phyloP scores from a whole-genome alignment of 2,888 invertebrate species.

The Colostygia pectinataria region DNA sequence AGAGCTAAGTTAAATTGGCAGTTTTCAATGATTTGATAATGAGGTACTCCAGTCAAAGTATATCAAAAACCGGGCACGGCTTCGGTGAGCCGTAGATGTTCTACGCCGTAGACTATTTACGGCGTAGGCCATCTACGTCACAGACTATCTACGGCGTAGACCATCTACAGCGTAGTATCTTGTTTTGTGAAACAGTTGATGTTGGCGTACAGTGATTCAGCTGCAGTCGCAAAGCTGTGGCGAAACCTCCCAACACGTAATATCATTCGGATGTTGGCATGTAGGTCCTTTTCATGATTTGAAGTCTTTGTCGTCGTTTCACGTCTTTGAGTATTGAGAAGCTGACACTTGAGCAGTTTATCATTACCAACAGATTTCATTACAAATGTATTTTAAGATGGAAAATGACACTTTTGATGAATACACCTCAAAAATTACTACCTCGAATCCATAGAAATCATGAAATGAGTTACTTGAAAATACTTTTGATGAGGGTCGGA shows the following conservation, averaged over 20 bases:
- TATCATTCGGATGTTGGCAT: background rate
- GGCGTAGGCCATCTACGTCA: no score
- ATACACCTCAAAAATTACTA: background rate
- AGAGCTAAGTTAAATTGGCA: no score
- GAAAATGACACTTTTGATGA: conserved; percentile 1
- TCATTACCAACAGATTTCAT: conserved; percentile 10
- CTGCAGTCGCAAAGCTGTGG: background rate
- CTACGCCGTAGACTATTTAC: no score
- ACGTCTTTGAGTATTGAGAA: conserved; percentile 14
- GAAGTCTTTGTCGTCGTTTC: conserved; percentile 20
- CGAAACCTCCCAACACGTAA: background rate
- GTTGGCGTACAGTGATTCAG: background rate
- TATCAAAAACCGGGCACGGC: no score
- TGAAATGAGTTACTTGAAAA: background rate
- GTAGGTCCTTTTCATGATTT: conserved; percentile 11
- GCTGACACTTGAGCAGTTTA: conserved; percentile 17
- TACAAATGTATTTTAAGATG: conserved; percentile 1
- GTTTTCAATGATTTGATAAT: no score
- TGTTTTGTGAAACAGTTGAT: no score
- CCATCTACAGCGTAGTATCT: no score
- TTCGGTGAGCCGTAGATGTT: no score
- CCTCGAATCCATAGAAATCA: conserved; percentile 1
- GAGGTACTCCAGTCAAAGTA: no score
- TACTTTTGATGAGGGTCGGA: background rate
- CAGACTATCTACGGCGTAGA: no score